Base-by-base conservation (phyloP, 1,140 invertebrate genomes). In the Bombyx mandarina region DNA sequence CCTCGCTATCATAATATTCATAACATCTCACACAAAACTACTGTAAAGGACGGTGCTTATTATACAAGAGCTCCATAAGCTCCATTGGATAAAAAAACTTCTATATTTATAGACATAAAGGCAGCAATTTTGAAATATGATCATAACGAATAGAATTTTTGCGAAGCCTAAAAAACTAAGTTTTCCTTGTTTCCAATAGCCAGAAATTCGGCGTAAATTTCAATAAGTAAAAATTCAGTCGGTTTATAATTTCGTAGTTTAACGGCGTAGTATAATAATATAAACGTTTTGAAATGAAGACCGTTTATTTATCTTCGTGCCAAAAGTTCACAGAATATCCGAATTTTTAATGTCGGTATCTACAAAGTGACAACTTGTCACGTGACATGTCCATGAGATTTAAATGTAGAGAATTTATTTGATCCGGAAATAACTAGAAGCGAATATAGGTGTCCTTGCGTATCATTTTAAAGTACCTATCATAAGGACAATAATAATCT, bases 361-460 rank as follows among this genome's bases (percentile, higher is more conserved):
- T 71, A 64, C 66, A 67, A 66, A 62, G 63, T 77, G 78, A 77
- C 79, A 82, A 65, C 61, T 67, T 72, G 72, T 79, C 77, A 81
- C 73, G 70, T 79, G 69, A 67, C 64, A 71, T 70, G 70, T 73
- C 52, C 75, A 72, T 52, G 68, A 8, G 8, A 35, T 35, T 79
- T 62, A 62, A 78, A 80, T 35, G 26, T 2, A 2, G 26, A 35
- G 2, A 35, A 35, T 35, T 35, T 35, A 35, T 35, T 35, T 35
- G 26, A 35, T 35, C 26, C 26, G 26, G 26, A 35, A 35, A 35
- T 35, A 35, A 35, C 26, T 35, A 35, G 26, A 35, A 57, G 69
- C 77, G 64, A 71, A 84, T 78, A 82, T 83, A 83, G 77, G 70
- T 77, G 82, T 84, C 84, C 82, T 87, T 87, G 82, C 67, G 73